A percentile compares a stretch with the other conserved stretches of the same genome.
Conservation (phyloP, 2,888 invertebrate species). For the Flabesymbios commensalis region DNA sequence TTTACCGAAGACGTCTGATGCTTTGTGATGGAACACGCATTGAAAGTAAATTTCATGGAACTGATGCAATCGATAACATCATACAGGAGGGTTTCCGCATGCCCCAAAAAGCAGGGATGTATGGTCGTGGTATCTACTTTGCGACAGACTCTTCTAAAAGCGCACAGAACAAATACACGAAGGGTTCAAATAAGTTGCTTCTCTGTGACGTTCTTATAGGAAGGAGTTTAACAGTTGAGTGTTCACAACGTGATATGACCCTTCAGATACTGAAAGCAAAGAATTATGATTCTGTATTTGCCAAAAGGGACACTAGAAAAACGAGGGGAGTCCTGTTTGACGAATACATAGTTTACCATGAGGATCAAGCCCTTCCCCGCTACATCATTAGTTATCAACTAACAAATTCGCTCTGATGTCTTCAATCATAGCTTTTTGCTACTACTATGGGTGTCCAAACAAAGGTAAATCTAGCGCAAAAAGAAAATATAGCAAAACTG, state of each 20-base stretch:
- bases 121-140: slow-evolving; percentile 26
- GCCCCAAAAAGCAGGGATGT: slow-evolving; percentile 10
- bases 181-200: slow-evolving; percentile 26
- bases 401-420: no score
- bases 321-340: slow-evolving; percentile 22
- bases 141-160: slow-evolving; percentile 32
- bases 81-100: slow-evolving; percentile 18
- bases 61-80: slow-evolving; percentile 17
- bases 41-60: slow-evolving; percentile 28
- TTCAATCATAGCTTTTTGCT: no score
- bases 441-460: no score
- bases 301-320: slow-evolving; percentile 6
- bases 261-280: background rate
- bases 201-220: slow-evolving; percentile 29
- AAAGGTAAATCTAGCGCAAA: no score
- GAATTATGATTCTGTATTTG: slow-evolving; percentile 24
- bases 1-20: background rate
- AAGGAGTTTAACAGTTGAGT: slow-evolving; percentile 6
- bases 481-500: no score
- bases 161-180: slow-evolving; percentile 26
- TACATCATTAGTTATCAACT: slow-evolving; percentile 21
- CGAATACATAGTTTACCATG: slow-evolving; percentile 22
- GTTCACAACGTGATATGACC: slow-evolving; percentile 6
- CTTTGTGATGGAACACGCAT: slow-evolving; percentile 12
- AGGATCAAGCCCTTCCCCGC: slow-evolving; percentile 19